phyloP scores from a whole-genome alignment of 35 echinoderm and acorn worm genomes.

The Patiria miniata region DNA sequence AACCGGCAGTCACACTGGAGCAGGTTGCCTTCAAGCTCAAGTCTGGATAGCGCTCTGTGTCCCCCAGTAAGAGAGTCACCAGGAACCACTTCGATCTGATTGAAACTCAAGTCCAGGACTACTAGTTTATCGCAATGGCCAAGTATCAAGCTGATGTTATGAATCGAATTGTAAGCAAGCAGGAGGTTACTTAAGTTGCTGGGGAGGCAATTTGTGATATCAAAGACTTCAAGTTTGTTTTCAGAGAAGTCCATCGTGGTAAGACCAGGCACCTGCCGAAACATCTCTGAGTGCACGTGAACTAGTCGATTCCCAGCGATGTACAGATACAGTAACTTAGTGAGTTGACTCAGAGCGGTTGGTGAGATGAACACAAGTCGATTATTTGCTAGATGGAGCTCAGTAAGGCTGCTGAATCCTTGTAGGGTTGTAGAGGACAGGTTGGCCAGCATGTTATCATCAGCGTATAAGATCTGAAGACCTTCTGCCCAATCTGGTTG shows the following conservation, averaged over 20 bases:
- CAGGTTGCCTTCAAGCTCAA: neutral
- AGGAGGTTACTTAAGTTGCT: neutral
- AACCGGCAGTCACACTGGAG: slow-evolving; percentile 15
- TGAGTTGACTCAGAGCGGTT: neutral
- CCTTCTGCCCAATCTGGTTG: neutral
- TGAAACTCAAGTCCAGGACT: neutral
- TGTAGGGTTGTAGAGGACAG: neutral
- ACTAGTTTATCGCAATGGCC: neutral
- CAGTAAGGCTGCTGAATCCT: neutral
- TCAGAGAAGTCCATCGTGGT: neutral
- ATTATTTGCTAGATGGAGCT: slow-evolving; percentile 4
- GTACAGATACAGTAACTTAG: neutral
- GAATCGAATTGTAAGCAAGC: neutral
- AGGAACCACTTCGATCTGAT: slow-evolving; percentile 7
- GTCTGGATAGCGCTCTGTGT: neutral
- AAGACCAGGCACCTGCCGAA: neutral
- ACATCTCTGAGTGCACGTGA: neutral
- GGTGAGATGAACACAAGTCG: slow-evolving; percentile 3
- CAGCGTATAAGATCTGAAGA: neutral
- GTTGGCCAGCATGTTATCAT: neutral
- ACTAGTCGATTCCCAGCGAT: slow-evolving; percentile 2
- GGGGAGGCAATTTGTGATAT: neutral
- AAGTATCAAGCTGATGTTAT: neutral
- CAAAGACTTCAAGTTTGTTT: neutral
- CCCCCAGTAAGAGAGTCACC: neutral